Conservation (phyloP, 2,113 vertebrate species). For the Pachycephala philippinensis region DNA sequence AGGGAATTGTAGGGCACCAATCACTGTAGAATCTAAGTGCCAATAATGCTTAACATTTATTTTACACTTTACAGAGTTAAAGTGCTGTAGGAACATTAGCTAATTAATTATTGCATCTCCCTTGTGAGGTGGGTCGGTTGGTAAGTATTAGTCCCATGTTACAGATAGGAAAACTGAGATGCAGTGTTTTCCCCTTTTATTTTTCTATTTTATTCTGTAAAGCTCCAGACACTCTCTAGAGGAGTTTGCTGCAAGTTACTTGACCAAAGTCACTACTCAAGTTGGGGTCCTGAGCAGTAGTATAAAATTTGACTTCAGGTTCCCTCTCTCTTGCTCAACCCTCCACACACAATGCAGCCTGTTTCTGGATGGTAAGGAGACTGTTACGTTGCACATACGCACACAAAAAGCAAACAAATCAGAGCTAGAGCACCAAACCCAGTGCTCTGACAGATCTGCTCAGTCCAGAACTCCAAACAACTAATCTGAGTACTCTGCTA, state of each 20-base stretch:
- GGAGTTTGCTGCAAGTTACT: not conserved
- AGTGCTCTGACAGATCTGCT: not conserved
- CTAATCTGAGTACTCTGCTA: not conserved
- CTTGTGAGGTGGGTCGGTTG: constrained; percentile 48
- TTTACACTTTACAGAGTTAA: constrained; percentile 66
- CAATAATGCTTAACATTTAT: constrained; percentile 69
- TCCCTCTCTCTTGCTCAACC: not conserved
- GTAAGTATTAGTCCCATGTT: constrained; percentile 61
- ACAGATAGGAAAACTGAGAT: constrained; percentile 56
- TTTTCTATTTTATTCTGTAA: constrained; percentile 4
- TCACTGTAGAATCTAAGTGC: constrained; percentile 66
- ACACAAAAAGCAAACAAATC: not conserved
- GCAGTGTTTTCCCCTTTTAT: constrained; percentile 34
- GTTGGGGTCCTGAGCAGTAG: not conserved
- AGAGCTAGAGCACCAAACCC: not conserved
- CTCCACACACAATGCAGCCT: fast-evolving
- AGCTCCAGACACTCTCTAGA: not conserved
- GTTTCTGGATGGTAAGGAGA: not conserved
- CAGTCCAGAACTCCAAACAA: not conserved
- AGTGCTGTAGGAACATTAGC: constrained; percentile 65
- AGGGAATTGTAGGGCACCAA: constrained; percentile 67
- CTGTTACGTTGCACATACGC: fast-evolving
- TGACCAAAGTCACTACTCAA: not conserved
- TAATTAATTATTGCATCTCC: constrained; percentile 69
- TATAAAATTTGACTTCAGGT: not conserved